These are phyloP conservation scores for Cossypha dichroa DNA, from an alignment of 2,797 vertebrate genomes.

Conservation along the genomic window DNA sequence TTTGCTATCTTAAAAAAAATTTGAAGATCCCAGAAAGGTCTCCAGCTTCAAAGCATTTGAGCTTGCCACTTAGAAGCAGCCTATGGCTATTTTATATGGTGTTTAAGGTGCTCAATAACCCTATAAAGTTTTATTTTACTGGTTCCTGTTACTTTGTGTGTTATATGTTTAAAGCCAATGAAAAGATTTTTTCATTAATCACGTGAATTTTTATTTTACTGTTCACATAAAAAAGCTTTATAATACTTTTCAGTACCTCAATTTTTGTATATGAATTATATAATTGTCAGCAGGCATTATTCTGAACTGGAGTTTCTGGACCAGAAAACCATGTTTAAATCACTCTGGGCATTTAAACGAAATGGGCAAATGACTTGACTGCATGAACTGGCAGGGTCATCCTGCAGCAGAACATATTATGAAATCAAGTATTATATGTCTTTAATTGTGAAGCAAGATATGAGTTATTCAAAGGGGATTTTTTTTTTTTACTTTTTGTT, in stretches of 20 bases:
- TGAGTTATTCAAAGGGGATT: background rate
- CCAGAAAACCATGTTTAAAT: background rate
- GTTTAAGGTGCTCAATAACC: slow-evolving; percentile 7
- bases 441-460: background rate
- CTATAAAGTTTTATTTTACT: slow-evolving; percentile 32
- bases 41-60: background rate
- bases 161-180: background rate
- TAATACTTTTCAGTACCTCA: background rate
- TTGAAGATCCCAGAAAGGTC: background rate
- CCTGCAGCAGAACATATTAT: background rate
- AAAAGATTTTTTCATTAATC: slow-evolving; percentile 26
- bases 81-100: background rate
- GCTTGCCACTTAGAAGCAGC: background rate
- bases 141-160: background rate
- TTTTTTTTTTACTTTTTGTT: background rate
- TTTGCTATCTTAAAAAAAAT: background rate
- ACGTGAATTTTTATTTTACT: slow-evolving; percentile 14
- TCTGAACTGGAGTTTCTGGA: background rate
- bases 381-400: background rate
- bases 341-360: background rate
- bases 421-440: background rate
- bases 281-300: background rate
- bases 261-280: background rate
- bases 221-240: slow-evolving; percentile 22
- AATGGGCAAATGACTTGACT: background rate